Evolutionary conservation across 2,113 vertebrate genomes (phyloP), one percentile per base, ranked within the genome.

Genomic region (Varanus komodoensis): DNA sequence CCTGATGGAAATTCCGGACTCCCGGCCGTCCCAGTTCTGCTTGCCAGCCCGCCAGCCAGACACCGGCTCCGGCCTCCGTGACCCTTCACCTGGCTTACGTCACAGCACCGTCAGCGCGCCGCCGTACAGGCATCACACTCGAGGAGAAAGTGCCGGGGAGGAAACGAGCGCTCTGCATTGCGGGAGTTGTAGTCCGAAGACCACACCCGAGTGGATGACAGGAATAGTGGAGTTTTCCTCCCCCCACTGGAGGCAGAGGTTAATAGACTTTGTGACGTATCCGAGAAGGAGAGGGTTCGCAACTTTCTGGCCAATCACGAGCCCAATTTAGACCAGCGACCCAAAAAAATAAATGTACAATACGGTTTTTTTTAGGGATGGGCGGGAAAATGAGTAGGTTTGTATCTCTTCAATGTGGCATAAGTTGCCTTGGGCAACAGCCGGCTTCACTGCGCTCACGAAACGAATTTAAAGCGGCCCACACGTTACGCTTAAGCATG

Each of bases 31-130:
- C 38, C 82, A 44, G 52, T 29, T 78, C 74, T 34, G 74, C 82
- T 82, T 25, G 69, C 44, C 71, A 54, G 52, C 14, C 64, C 69
- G 27, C n/a, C 48, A 64, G 89, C 52, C 87, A 89, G 71, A 82
- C 74, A 19, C 90, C 87, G 77, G 88, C 88, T 81, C 93, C 89
- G 90, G 75, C 85, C 84, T 73, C 92, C 78, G 74, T 87, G 91
- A 93, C 15, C 90, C 64, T 25, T 81, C 57, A 89, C 92, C 91
- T 88, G 34, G 90, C 87, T 80, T 25, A 73, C 48, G 11, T 54
- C 68, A 73, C 0, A 7, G 88, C 77, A 89, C 7, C 88, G 57
- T 95, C 90, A 94, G 25, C 17, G 4, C 85, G 87, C 90, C 91
- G 44, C 89, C 89, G 81, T 75, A 15, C 61, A 0, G 0, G 3